phyloP scores from a whole-genome alignment of 2,888 invertebrate genomes.

The Conus canariensis region DNA sequence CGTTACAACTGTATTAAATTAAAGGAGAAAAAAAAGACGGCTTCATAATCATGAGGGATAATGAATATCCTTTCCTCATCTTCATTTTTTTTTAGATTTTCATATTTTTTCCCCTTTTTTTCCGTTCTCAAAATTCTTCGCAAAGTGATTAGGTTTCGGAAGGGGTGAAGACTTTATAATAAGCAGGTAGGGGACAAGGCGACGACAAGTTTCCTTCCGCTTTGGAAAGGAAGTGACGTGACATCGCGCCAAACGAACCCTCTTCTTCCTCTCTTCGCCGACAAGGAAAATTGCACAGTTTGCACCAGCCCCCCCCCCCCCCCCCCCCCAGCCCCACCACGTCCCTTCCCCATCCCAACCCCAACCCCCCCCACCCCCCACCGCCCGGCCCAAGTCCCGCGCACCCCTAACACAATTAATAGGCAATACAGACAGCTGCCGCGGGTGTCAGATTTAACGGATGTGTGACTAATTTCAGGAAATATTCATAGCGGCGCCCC shows the following conservation, averaged over 20 bases:
- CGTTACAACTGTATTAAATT: too few species aligned
- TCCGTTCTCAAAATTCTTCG: neutral
- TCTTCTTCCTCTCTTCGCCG: neutral
- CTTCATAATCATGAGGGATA: too few species aligned
- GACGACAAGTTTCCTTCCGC: neutral
- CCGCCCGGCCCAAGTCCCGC: neutral
- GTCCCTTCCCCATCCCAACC: neutral
- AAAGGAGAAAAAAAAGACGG: too few species aligned
- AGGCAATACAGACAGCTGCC: conserved; percentile 28
- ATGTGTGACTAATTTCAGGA: conserved; percentile 40
- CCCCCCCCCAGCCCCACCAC: too few species aligned
- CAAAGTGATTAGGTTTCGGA: neutral
- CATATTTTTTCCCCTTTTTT: neutral
- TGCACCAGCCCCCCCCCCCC: too few species aligned
- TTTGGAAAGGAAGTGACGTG: neutral
- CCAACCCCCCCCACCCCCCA: neutral
- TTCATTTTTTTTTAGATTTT: neutral
- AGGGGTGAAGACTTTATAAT: neutral
- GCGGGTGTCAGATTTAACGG: conserved; percentile 32
- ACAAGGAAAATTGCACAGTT: too few species aligned
- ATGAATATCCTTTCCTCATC: too few species aligned
- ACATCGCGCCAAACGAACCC: neutral
- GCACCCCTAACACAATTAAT: conserved; percentile 18
- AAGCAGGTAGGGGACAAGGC: conserved; percentile 8
- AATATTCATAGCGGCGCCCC: conserved; percentile 34